Conservation (phyloP, 2,888 invertebrate species). For the Cantharis lateralis region DNA sequence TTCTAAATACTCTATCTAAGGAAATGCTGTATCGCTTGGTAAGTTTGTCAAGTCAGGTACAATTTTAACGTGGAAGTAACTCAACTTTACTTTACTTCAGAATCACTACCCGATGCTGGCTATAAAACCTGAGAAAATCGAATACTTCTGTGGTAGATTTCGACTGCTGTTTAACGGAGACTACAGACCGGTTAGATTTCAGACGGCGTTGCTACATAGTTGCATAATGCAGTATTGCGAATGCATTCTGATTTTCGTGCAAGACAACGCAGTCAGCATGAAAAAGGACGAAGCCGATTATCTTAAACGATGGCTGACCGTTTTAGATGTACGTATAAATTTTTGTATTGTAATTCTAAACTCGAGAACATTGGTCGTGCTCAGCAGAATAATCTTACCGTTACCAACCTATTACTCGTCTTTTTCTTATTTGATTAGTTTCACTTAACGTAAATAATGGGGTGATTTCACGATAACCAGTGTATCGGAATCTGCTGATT, state of each 20-base stretch:
- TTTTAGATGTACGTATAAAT: neutral
- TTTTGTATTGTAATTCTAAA: neutral
- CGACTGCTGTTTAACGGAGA: neutral
- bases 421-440: no score
- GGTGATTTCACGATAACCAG: no score
- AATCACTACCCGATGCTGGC: neutral
- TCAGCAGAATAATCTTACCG: no score
- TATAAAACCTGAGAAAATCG: neutral
- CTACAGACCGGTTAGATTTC: neutral
- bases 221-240: neutral
- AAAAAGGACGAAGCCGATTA: neutral
- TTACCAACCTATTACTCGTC: no score
- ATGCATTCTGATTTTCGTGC: neutral
- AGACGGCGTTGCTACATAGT: neutral
- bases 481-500: no score
- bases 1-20: neutral
- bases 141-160: neutral
- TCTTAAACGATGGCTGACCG: neutral
- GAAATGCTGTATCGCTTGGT: neutral
- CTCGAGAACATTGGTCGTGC: neutral
- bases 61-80: neutral
- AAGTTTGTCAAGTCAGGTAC: neutral
- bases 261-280: neutral
- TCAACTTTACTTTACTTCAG: neutral
- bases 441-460: no score